Evolutionary conservation across 2,888 invertebrate genomes (phyloP).

Genomic region (Polylopha cassiicola): DNA sequence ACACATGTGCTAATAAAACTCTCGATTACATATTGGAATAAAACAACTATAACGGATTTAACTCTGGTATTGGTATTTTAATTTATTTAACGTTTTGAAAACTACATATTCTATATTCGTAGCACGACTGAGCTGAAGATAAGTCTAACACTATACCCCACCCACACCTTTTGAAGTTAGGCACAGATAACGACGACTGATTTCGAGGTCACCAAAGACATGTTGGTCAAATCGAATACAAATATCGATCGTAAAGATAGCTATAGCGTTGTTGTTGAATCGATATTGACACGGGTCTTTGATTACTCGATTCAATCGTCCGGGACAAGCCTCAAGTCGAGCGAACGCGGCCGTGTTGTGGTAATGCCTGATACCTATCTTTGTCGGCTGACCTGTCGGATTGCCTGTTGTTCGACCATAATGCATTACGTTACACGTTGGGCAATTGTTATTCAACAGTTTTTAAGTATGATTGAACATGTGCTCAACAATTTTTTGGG

Average conservation of each 20-base stretch:
- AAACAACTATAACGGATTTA: no score
- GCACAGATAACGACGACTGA: constrained; percentile 26
- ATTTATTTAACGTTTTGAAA: no score
- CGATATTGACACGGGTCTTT: constrained; percentile 72
- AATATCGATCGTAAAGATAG: constrained; percentile 73
- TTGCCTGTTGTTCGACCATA: constrained; percentile 54
- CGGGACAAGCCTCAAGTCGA: constrained; percentile 41
- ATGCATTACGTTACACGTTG: constrained; percentile 65
- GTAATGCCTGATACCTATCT: constrained; percentile 70
- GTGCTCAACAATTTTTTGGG: no score
- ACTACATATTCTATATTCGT: no score
- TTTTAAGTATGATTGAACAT: constrained; percentile 13
- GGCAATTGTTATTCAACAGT: constrained; percentile 60
- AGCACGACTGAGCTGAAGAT: no score
- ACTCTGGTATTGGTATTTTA: no score
- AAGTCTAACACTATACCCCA: no score
- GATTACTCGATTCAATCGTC: constrained; percentile 71
- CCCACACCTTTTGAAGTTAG: constrained; percentile 25
- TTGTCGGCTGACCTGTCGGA: constrained; percentile 58
- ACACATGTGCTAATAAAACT: no score
- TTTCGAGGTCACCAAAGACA: constrained; percentile 37
- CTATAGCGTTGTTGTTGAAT: constrained; percentile 63
- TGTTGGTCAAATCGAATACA: constrained; percentile 58
- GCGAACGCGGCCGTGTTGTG: constrained; percentile 52
- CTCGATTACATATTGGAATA: no score